Conservation (phyloP, 2,113 vertebrate species). For the Anolis carolinensis region DNA sequence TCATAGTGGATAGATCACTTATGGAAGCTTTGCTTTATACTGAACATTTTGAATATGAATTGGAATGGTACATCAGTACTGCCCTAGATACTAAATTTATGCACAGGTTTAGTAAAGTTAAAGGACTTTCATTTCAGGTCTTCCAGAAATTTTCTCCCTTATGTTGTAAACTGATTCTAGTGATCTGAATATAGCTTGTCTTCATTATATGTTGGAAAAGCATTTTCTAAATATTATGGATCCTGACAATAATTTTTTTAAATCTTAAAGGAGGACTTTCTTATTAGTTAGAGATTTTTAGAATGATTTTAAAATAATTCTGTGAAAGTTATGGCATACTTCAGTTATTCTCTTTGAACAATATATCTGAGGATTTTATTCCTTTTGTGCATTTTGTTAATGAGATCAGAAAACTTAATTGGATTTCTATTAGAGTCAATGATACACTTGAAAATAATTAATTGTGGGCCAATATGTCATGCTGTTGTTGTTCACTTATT, state of each 20-base stretch:
- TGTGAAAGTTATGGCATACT: neutral
- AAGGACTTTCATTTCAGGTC: neutral
- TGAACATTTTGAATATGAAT: neutral
- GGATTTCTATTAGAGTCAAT: neutral
- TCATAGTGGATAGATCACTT: neutral
- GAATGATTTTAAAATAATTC: neutral
- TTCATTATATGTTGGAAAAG: neutral
- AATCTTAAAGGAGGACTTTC: neutral
- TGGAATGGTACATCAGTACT: neutral
- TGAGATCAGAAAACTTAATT: neutral
- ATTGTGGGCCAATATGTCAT: neutral
- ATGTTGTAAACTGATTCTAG: neutral
- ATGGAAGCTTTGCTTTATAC: neutral
- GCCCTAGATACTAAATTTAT: no score
- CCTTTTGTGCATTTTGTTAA: neutral
- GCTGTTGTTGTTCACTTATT: neutral
- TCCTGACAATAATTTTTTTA: neutral
- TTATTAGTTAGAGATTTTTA: neutral
- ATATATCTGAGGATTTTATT: neutral
- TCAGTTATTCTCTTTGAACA: neutral
- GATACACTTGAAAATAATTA: neutral
- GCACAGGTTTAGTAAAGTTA: neutral
- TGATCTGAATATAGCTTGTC: no score
- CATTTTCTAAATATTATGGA: neutral
- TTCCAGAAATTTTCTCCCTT: neutral